Percentiles rank a stretch among this genome's conserved stretches.
phyloP scores from a whole-genome alignment of 1,140 invertebrate genomes.

The Schlechtendalia chinensis region DNA sequence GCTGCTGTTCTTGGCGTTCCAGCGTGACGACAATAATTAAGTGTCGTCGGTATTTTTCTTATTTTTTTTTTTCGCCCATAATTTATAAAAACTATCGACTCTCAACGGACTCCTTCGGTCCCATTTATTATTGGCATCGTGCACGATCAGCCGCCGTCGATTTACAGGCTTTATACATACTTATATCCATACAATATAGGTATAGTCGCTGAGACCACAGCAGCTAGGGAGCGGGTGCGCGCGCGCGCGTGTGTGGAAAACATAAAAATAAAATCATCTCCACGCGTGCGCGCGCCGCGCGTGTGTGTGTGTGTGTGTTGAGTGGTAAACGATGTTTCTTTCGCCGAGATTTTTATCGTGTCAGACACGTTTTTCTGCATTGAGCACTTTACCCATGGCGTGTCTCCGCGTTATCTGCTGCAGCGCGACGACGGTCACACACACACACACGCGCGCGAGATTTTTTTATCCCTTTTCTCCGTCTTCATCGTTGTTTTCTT shows the following conservation, averaged over 20 bases:
- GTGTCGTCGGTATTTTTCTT: neutral
- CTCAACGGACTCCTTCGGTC: neutral
- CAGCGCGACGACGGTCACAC: neutral
- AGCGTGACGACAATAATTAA: slow-evolving; percentile 37
- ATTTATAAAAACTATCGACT: neutral
- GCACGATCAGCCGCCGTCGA: neutral
- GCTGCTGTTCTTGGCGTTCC: too few species aligned
- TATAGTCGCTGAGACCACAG: too few species aligned
- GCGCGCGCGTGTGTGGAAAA: slow-evolving; percentile 5
- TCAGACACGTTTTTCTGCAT: slow-evolving; percentile 48
- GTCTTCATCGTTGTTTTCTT: neutral
- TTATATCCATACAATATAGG: too few species aligned
- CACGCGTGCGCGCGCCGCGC: too few species aligned
- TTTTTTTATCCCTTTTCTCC: neutral
- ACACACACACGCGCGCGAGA: neutral
- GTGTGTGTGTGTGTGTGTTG: slow-evolving; percentile 21
- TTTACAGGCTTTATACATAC: neutral
- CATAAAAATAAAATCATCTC: slow-evolving; percentile 38
- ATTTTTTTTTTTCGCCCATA: neutral
- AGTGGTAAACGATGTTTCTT: slow-evolving; percentile 49
- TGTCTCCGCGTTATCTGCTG: neutral
- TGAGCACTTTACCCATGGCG: slow-evolving; percentile 37
- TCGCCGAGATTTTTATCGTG: slow-evolving; percentile 47
- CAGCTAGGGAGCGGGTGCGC: too few species aligned
- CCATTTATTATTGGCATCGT: slow-evolving; percentile 27